Base-by-base conservation (phyloP, 2,797 vertebrate genomes). In the Adrianichthys oophorus region DNA sequence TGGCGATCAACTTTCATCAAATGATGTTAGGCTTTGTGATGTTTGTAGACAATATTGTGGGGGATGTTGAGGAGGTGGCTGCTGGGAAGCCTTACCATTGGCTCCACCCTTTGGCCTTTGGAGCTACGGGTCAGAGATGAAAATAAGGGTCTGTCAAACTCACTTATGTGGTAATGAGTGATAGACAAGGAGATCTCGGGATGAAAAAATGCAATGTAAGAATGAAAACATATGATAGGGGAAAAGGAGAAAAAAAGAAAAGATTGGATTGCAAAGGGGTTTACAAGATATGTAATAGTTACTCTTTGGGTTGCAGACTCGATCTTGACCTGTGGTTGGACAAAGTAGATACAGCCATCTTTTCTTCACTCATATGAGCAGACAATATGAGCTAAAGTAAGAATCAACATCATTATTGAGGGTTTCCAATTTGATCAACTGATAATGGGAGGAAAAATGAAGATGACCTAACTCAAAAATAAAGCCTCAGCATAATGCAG, bases 121-220 rank as follows among this genome's bases (percentile, higher is more conserved):
- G 65, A 68, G 67, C 77, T 74, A 62, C 24, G 41, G 61, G 79
- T 76, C 79, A 78, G 65, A 75, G 47, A 79, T 70, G 65, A 68
- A 82, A 81, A 82, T 74, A 66, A 59, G 68, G 43, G 13, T 41
- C 73, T 78, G 76, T 80, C 75, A 83, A 79, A 82, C 76, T 84
- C 82, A 12, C 32, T 75, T 84, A 76, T 72, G 81, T 69, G 78
- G 55, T 79, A 79, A 82, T 80, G 85, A 48, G 57, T 74, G 74
- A 68, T 70, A 86, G 71, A 84, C 67, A 72, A 29, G 52, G 64
- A 56, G 49, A 59, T 57, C 49, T 50, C 2, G 10, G 10, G 44
- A 8, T 48, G 45, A 47, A 41, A 52, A 17, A 59, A 62, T 52
- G 21, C 50, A 4, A 21, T 50, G 58, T 57, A 59, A 48, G 50